Evolutionary conservation across 2,888 invertebrate species (phyloP), one percentile per base, ranked within the genome.

Genomic region (Heliconius aoede): DNA sequence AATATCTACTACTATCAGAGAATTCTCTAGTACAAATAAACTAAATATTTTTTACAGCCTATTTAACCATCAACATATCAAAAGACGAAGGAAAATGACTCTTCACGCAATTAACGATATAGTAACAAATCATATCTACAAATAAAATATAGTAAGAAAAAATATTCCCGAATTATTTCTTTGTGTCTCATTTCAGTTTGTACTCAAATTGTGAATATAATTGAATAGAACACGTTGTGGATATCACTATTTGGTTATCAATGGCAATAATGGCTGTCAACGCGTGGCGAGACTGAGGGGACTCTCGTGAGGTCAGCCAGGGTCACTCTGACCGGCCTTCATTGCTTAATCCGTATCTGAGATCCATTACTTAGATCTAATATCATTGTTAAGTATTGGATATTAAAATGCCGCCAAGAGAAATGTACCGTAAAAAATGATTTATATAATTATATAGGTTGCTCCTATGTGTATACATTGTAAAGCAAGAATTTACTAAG

Each of bases 261-360:
- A 69, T 69, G 24, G n/a, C 55, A 69, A 69, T 55, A 55, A 69
- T 69, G 62, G 30, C 69, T 76, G 76, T 76, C 78, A 78, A 71
- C 64, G 73, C 61, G 51, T 36, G 30, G 26, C 64, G 65, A 78
- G 78, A 79, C 71, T 58, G 72, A 78, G 74, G 78, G 62, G 74
- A 72, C 67, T 69, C 36, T 51, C 74, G 76, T 69, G 76, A 76
- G 80, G 77, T 81, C 75, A 76, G 51, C 28, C 73, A 76, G 76
- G 80, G 81, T 81, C 76, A 79, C 51, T 68, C 74, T 69, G 68
- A 77, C 40, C 68, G 77, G 65, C 79, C 75, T 80, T 80, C 73
- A 74, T 67, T 55, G 55, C 46, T 61, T 74, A 77, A 80, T 80
- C 76, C 76, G 24, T 75, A 78, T 80, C 76, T 68, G 24, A 60